Conservation (phyloP, 2,888 invertebrate species). For the Drosophila suboccidentalis region DNA sequence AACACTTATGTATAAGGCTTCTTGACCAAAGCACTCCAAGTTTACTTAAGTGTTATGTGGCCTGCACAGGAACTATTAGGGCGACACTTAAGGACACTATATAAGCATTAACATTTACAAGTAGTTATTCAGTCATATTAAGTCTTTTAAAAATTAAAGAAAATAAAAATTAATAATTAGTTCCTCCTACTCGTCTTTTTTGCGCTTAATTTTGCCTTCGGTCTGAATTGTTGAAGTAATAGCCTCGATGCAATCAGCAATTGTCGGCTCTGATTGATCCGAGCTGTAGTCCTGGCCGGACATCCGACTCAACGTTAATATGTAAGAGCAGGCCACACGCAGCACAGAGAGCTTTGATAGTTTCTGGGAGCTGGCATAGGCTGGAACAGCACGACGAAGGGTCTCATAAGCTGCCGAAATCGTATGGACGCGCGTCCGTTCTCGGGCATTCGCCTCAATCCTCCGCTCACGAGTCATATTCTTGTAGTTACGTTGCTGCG, state of each 20-base stretch:
- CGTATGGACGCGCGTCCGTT: constrained; percentile 96
- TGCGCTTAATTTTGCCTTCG: constrained; percentile 94
- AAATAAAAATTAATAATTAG: constrained; percentile 1
- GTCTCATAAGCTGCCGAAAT: constrained; percentile 98
- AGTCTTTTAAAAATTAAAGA: constrained; percentile 38
- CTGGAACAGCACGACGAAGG: constrained; percentile 92
- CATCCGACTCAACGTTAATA: constrained; percentile 93
- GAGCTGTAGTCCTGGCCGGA: constrained; percentile 90
- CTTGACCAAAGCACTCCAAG: constrained; percentile 36
- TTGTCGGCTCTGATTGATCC: constrained; percentile 88
- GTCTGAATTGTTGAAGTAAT: constrained; percentile 97
- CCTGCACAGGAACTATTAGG: constrained; percentile 43
- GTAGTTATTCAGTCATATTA: constrained; percentile 39
- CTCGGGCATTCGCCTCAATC: constrained; percentile 97
- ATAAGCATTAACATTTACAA: constrained; percentile 24
- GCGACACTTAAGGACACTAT: constrained; percentile 30
- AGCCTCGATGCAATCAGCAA: constrained; percentile 92
- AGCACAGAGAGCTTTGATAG: constrained; percentile 96
- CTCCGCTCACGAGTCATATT: constrained; percentile 97
- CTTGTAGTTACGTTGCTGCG: constrained; percentile 95
- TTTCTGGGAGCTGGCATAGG: constrained; percentile 97
- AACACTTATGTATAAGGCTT: constrained; percentile 64
- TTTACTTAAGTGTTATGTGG: constrained; percentile 21
- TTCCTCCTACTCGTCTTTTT: constrained; percentile 89
- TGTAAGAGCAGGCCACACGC: constrained; percentile 97